These are phyloP conservation scores for Neomonachus schauinslandi DNA, from an alignment of 2,113 vertebrate species.

Conservation along the genomic window DNA sequence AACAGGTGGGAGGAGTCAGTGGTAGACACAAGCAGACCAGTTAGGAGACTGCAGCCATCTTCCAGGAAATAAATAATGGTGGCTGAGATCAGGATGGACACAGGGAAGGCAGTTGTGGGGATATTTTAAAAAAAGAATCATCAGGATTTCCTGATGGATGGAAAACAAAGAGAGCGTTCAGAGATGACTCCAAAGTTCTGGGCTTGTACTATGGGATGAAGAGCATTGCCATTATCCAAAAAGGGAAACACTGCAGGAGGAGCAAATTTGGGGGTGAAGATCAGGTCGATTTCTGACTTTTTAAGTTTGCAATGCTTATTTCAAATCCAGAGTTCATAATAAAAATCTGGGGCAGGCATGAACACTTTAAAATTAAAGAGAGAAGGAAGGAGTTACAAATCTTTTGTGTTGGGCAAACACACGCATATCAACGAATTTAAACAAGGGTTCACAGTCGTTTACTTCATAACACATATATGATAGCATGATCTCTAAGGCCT, in stretches of 20 bases:
- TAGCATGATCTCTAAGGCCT: slow-evolving; percentile 20
- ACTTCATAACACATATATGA: neutral
- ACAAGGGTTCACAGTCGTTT: neutral
- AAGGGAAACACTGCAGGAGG: neutral
- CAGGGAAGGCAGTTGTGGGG: neutral
- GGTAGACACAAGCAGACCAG: neutral
- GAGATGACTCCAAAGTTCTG: neutral
- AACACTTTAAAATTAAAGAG: neutral
- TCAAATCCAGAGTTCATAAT: neutral
- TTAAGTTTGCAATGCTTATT: neutral
- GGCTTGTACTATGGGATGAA: neutral
- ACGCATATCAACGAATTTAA: neutral
- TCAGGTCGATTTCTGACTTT: neutral
- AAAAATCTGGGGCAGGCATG: neutral
- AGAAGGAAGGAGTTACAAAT: neutral
- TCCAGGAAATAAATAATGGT: neutral
- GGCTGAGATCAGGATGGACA: neutral
- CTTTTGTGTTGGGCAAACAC: neutral
- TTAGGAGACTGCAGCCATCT: neutral
- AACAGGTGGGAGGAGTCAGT: neutral
- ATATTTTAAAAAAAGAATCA: neutral
- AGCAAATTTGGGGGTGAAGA: neutral
- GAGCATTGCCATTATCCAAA: neutral
- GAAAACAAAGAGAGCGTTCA: neutral
- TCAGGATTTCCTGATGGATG: neutral